phyloP scores from a whole-genome alignment of 1,140 invertebrate species.

The Drosophila sulfurigaster region DNA sequence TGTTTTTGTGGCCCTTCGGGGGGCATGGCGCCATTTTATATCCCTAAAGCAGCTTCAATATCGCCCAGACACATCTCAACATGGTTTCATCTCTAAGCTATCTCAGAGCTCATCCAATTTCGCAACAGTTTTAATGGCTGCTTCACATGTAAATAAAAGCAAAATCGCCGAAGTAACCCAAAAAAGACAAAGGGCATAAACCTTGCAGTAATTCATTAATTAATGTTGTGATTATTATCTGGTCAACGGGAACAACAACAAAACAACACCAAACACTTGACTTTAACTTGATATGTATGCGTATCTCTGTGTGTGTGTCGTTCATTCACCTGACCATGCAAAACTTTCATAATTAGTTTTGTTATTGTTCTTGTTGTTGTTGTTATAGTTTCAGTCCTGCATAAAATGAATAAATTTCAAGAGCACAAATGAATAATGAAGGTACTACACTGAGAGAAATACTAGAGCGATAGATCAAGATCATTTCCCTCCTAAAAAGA shows the following conservation, averaged over 20 bases:
- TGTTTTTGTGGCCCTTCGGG: conserved; percentile 11
- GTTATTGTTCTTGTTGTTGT: conserved; percentile 19
- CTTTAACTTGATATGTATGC: background rate
- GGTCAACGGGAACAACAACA: conserved; percentile 41
- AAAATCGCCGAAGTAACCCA: conserved; percentile 1
- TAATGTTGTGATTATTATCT: conserved; percentile 73
- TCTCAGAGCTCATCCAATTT: conserved; percentile 27
- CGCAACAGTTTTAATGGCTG: conserved; percentile 51
- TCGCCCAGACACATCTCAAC: background rate
- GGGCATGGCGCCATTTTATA: conserved; percentile 20
- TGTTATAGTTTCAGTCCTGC: conserved; percentile 17
- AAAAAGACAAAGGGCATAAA: conserved; percentile 47
- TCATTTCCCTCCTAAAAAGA: background rate
- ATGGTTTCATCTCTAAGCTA: conserved; percentile 4
- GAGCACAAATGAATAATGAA: conserved; percentile 64
- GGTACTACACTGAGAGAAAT: background rate
- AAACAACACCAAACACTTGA: conserved; percentile 15
- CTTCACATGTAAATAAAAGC: conserved; percentile 50
- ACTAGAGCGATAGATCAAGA: background rate
- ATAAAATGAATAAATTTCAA: conserved; percentile 53
- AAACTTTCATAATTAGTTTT: conserved; percentile 75
- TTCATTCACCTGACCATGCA: conserved; percentile 50
- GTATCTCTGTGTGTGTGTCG: background rate
- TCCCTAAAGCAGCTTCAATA: conserved; percentile 10
- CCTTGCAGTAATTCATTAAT: conserved; percentile 69